These are phyloP conservation scores for Sialis lutaria DNA, from an alignment of 2,888 invertebrate genomes.

Conservation along the genomic window DNA sequence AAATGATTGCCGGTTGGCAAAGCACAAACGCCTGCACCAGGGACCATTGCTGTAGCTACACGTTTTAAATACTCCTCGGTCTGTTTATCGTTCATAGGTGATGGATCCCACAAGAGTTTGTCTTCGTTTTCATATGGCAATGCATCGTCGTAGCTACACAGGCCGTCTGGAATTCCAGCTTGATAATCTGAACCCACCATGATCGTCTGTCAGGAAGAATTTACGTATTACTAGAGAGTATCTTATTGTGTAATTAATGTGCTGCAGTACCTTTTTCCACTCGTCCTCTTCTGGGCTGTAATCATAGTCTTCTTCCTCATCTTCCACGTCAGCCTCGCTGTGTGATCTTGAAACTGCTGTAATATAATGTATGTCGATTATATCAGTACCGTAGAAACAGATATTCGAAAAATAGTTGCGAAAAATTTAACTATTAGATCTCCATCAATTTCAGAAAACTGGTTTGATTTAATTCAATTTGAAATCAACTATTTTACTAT, in stretches of 20 bases:
- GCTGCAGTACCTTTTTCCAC: conserved; percentile 48
- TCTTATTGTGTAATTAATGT: no score
- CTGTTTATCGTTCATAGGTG: conserved; percentile 46
- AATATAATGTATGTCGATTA: conserved; percentile 7
- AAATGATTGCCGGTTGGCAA: conserved; percentile 60
- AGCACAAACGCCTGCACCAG: conserved; percentile 26
- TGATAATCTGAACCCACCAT: conserved; percentile 93
- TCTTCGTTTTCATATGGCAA: conserved; percentile 90
- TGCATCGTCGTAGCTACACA: conserved; percentile 86
- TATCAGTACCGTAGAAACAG: background rate
- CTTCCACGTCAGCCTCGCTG: conserved; percentile 35
- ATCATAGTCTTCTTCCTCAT: conserved; percentile 66
- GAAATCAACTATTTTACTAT: background rate
- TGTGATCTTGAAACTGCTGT: conserved; percentile 51
- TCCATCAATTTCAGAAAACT: background rate
- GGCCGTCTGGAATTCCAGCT: conserved; percentile 81
- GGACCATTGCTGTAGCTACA: conserved; percentile 23
- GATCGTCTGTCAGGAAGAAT: conserved; percentile 41
- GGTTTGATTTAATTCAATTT: no score
- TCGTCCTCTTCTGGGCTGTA: conserved; percentile 76
- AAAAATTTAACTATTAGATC: background rate
- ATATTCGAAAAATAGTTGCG: background rate
- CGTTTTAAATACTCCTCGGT: conserved; percentile 68
- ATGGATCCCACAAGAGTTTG: conserved; percentile 85
- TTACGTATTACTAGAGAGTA: background rate